These are phyloP conservation scores for Hippocampus zosterae DNA, from an alignment of 2,113 vertebrate species.

Conservation along the genomic window DNA sequence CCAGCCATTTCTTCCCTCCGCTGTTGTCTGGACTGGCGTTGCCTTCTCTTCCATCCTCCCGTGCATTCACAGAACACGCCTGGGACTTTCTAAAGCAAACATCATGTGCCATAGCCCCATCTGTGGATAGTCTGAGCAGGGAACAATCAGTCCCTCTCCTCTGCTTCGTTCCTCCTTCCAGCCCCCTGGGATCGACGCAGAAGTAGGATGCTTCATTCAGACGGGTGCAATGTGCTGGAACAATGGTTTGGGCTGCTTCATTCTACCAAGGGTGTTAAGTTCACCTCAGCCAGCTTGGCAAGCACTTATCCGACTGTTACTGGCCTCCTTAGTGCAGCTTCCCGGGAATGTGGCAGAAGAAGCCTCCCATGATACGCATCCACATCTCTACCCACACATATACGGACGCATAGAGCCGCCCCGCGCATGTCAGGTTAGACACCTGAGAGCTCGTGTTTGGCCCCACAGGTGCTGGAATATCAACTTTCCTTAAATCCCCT, in stretches of 20 bases:
- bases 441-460: slow-evolving; percentile 49
- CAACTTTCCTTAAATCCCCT: slow-evolving; percentile 59
- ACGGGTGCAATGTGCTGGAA: slow-evolving; percentile 71
- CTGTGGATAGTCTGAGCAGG: slow-evolving; percentile 65
- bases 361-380: slow-evolving; percentile 20
- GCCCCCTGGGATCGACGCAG: slow-evolving; percentile 53
- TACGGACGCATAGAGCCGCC: slow-evolving; percentile 21
- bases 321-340: slow-evolving; percentile 43
- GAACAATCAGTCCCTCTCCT: slow-evolving; percentile 67
- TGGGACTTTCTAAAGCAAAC: slow-evolving; percentile 71
- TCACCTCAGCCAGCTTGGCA: slow-evolving; percentile 61
- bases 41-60: slow-evolving; percentile 52
- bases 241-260: slow-evolving; percentile 59
- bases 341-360: slow-evolving; percentile 48
- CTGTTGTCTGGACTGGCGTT: slow-evolving; percentile 62
- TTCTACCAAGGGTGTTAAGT: slow-evolving; percentile 56
- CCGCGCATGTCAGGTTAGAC: slow-evolving; percentile 38
- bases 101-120: slow-evolving; percentile 67
- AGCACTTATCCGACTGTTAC: slow-evolving; percentile 55
- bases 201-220: slow-evolving; percentile 61
- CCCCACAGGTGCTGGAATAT: slow-evolving; percentile 57
- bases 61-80: slow-evolving; percentile 63
- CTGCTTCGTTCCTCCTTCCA: slow-evolving; percentile 47
- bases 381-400: slow-evolving; percentile 11
- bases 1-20: slow-evolving; percentile 33